Base-by-base conservation (phyloP, 2,113 vertebrate genomes). In the Petromus typicus region DNA sequence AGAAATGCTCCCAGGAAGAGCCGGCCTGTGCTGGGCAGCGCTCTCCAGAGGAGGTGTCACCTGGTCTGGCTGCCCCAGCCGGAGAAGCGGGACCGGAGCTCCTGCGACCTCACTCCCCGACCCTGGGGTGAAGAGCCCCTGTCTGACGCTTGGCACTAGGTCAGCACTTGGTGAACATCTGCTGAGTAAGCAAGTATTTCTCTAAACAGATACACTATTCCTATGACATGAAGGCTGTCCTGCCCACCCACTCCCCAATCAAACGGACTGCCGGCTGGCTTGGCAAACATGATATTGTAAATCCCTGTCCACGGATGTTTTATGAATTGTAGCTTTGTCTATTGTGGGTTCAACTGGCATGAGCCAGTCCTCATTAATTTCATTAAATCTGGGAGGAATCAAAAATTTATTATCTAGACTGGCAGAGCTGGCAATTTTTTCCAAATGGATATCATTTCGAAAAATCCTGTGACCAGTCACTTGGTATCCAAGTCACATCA, bases 371-470 rank as follows among this genome's bases (percentile, higher is more conserved):
- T 14, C 69, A 40, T 86, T 82, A 59, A 54, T 78, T 86, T 89
- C 59, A 85, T 67, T 57, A 81, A 34, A 56, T 85, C 40, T 91
- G 45, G 40, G 8, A 79, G 54, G 20, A 86, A 69, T 90, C 43
- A 80, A 90, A 86, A 34, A 79, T 91, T 78, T 86, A n/a, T n/a
- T 83, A 87, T 89, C 89, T 66, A 80, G 73, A 71, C 78, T 20
- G n/a, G 56, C 56, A 22, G n/a, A 27, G 34, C 9, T 66, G 34
- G 71, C 27, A 30, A 81, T 82, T 82, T 95, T 63, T 17, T 85
- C 34, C n/a, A 85, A 90, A 57, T 86, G 69, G 54, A 54, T 34
- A 61, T 56, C 11, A 76, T 37, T 17, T 88, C 73, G 64, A 84
- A 81, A 87, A 34, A 76, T 76, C 83, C 13, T 88, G 37, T 81